Percentiles rank a stretch among this genome's conserved stretches.
Evolutionary conservation across 2,113 vertebrate genomes (phyloP).

Genomic region (Neodon shergylaensis): DNA sequence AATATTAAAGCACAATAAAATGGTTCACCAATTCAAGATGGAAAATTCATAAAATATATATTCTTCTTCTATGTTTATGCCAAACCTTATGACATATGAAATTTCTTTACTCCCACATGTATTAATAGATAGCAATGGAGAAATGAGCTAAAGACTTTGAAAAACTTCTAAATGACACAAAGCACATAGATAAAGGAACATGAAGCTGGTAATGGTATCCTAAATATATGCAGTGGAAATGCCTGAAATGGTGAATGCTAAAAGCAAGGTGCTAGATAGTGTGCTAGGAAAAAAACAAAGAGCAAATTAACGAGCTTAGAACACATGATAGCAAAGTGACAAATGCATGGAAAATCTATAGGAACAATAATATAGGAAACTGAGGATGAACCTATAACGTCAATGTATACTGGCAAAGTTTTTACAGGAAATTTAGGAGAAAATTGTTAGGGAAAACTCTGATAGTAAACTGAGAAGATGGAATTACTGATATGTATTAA

Average conservation of each 20-base stretch:
- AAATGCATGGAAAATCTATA: background rate
- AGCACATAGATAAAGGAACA: background rate
- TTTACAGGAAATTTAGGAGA: background rate
- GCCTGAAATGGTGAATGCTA: background rate
- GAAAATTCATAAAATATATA: background rate
- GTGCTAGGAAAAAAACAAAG: background rate
- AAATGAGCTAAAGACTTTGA: background rate
- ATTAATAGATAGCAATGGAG: background rate
- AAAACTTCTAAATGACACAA: background rate
- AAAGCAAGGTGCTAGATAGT: background rate
- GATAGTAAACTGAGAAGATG: background rate
- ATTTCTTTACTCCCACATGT: background rate
- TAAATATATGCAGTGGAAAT: background rate
- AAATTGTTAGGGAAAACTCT: background rate
- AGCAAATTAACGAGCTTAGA: background rate
- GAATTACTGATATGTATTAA: background rate
- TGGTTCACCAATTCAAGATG: background rate
- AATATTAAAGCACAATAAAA: background rate
- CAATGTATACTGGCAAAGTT: background rate
- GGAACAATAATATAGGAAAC: background rate
- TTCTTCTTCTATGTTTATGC: background rate
- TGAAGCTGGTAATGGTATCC: background rate
- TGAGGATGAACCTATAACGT: background rate
- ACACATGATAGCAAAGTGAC: background rate
- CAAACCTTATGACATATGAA: background rate